These are phyloP conservation scores for Lycodopsis pacificus DNA, from an alignment of 2,797 vertebrate genomes.

Conservation along the genomic window DNA sequence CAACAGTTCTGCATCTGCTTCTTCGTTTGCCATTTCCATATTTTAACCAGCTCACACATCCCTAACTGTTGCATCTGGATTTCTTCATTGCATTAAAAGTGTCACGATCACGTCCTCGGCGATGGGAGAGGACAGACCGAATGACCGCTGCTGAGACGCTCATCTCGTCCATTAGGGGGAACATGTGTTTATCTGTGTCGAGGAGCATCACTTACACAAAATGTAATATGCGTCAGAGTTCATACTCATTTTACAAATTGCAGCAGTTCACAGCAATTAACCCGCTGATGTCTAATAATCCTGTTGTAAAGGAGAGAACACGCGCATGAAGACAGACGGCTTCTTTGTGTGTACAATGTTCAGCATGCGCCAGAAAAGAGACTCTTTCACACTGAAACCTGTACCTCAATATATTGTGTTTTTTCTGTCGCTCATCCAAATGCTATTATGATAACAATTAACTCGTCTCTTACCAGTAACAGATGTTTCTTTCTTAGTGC, in stretches of 20 bases:
- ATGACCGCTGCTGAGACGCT: slow-evolving; percentile 29
- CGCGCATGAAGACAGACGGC: background rate
- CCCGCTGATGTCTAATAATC: background rate
- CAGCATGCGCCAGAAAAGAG: background rate
- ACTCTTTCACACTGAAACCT: background rate
- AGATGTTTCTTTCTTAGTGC: slow-evolving; percentile 9
- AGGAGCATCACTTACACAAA: background rate
- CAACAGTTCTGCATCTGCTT: background rate
- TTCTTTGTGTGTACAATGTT: background rate
- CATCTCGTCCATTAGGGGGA: slow-evolving; percentile 38
- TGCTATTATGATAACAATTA: background rate
- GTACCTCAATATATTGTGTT: background rate
- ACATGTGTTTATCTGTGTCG: background rate
- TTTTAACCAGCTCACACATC: slow-evolving; percentile 9
- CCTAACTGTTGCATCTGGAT: background rate
- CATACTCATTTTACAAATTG: background rate
- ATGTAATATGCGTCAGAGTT: background rate
- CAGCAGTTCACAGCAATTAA: slow-evolving; percentile 3
- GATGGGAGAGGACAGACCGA: slow-evolving; percentile 7
- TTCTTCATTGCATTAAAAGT: slow-evolving; percentile 5
- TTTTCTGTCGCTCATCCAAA: background rate
- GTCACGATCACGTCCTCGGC: slow-evolving; percentile 4
- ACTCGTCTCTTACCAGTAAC: background rate
- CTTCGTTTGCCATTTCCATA: background rate
- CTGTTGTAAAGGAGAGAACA: background rate